These are phyloP conservation scores for Rhinopithecus roxellana DNA, from an alignment of 2,113 vertebrate species.

Conservation along the genomic window DNA sequence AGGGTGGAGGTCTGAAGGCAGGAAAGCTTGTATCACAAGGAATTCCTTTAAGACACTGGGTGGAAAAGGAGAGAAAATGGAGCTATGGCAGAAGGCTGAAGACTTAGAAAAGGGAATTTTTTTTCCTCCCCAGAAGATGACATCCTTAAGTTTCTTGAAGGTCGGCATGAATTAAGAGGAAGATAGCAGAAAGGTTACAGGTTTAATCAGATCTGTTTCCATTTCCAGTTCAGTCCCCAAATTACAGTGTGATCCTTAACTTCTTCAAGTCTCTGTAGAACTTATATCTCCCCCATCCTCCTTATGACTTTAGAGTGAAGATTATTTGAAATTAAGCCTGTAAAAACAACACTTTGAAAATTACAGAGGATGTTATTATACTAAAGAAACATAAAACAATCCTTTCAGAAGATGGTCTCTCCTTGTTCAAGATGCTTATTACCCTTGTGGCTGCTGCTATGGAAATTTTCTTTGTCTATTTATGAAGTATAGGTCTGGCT, in stretches of 20 bases:
- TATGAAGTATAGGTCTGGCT: background rate
- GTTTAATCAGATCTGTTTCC: background rate
- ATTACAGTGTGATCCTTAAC: background rate
- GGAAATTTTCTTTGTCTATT: background rate
- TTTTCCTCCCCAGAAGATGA: background rate
- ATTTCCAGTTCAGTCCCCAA: background rate
- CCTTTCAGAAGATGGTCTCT: background rate
- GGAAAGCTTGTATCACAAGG: background rate
- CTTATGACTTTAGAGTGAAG: background rate
- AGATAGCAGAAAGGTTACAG: too few species aligned
- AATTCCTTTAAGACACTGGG: background rate
- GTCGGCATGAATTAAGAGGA: background rate
- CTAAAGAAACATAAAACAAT: background rate
- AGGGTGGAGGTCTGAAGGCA: background rate
- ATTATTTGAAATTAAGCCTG: background rate
- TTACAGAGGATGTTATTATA: background rate
- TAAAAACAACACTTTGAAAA: background rate
- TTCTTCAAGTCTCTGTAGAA: background rate
- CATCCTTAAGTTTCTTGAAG: background rate
- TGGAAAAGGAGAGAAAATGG: background rate
- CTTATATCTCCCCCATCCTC: background rate
- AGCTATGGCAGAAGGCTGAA: background rate
- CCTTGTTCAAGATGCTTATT: background rate
- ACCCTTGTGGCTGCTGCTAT: background rate
- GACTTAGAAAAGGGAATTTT: too few species aligned